These are phyloP conservation scores for Sigmodon hispidus DNA, from an alignment of 2,113 vertebrate species.

Conservation along the genomic window DNA sequence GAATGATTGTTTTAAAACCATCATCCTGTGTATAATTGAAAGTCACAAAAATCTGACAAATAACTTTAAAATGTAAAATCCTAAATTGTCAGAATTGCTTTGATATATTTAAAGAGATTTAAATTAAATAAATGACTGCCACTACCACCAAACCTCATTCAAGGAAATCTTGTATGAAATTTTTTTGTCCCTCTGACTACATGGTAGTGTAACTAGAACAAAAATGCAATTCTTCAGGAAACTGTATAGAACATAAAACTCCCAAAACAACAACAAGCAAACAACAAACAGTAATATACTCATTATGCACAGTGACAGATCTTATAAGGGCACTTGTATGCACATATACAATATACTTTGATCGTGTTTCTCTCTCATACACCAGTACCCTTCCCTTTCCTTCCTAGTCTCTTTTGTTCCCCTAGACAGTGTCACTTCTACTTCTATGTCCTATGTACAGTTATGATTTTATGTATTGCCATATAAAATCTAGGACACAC, in stretches of 20 bases:
- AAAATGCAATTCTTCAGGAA: neutral
- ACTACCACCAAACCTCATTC: conserved; percentile 26
- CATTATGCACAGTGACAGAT: neutral
- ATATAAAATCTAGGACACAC: neutral
- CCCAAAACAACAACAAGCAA: neutral
- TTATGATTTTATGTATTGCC: neutral
- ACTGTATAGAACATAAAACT: neutral
- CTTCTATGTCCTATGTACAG: neutral
- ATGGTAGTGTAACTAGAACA: neutral
- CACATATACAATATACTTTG: neutral
- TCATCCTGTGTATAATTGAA: conserved; percentile 52
- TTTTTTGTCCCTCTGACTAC: neutral
- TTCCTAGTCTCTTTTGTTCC: neutral
- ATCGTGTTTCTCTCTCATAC: neutral
- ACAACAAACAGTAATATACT: neutral
- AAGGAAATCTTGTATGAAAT: neutral
- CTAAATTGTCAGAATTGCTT: conserved; percentile 6
- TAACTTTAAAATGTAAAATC: conserved; percentile 41
- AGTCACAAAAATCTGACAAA: conserved; percentile 62
- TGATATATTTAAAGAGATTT: conserved; percentile 51
- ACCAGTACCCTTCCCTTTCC: neutral
- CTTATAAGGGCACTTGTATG: neutral
- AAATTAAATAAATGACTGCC: conserved; percentile 25
- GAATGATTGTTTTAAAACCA: conserved; percentile 66
- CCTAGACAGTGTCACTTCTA: neutral